Base-by-base conservation (phyloP, 2,797 vertebrate species). In the Periparus ater region DNA sequence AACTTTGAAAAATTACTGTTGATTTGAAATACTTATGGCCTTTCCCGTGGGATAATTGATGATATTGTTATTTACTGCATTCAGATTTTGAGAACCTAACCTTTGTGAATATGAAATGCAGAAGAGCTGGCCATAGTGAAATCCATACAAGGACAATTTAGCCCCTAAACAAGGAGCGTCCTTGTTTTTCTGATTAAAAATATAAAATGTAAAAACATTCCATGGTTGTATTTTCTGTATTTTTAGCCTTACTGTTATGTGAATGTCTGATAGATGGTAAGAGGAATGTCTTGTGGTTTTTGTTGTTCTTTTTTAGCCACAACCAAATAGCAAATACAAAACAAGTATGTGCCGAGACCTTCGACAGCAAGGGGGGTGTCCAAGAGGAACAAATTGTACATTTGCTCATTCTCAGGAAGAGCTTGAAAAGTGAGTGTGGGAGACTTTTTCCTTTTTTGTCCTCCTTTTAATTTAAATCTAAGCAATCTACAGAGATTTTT, bases 401-500 rank as follows among this genome's bases (percentile, higher is more conserved):
- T 99, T 99, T 96, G 99, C 99, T 91, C 99, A 99, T 98, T 99
- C 99, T 58, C 99, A 99, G 97, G 99, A 99, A 79, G 99, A 99
- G 96, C 98, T 99, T 93, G 99, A 99, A 97, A 99, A 99, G 99
- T 99, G 96, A 98, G 99, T 97, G 47, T 50, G 44, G 40, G 42
- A 89, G 75, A 58, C 10, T 13, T 83, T 61, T 38, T 26, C 11
- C 17, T 32, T 29, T 47, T 32, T 26, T 34, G 9, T 5, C 18
- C 30, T 30, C 13, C 25, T 48, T 77, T 53, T 53, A 42, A 78
- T 44, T 76, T 63, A 89, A 74, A 54, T 67, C 48, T 17, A 57
- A 40, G 4, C 10, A 40, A n/a, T 76, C 66, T 72, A 54, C n/a
- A 9, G 13, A 51, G 51, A 81, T 48, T 65, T 74, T 57, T 80